Conservation (phyloP, 2,797 vertebrate genomes). For the Argentina silus region DNA sequence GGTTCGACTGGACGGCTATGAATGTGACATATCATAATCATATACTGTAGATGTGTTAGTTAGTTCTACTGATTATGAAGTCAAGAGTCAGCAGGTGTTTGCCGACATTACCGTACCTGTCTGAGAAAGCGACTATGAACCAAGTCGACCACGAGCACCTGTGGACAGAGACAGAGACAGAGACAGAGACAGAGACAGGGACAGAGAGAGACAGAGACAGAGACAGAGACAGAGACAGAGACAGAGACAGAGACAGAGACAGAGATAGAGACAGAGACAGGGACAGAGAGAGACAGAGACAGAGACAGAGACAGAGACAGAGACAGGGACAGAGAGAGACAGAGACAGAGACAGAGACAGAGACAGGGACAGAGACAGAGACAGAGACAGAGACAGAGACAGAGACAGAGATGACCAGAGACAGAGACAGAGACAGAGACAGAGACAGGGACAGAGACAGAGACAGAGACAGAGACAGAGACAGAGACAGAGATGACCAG, state of each 20-base stretch:
- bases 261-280: not conserved
- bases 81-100: not conserved
- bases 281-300: not conserved
- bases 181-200: not conserved
- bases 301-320: not conserved
- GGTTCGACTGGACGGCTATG: too few relatives aligned
- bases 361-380: not conserved
- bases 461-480: not conserved
- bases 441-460: not conserved
- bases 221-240: not conserved
- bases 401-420: not conserved
- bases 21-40: too few relatives aligned
- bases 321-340: not conserved
- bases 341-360: not conserved
- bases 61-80: too few relatives aligned
- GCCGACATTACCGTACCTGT: slow-evolving; percentile 75
- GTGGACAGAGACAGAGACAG: not conserved
- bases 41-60: too few relatives aligned
- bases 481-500: not conserved
- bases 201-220: not conserved
- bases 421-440: not conserved
- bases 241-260: not conserved
- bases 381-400: not conserved
- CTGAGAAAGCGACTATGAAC: slow-evolving; percentile 87
- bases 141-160: slow-evolving; percentile 93